Conservation (phyloP, 92 coral and sea anemone species). For the Scolanthus callimorphus region DNA sequence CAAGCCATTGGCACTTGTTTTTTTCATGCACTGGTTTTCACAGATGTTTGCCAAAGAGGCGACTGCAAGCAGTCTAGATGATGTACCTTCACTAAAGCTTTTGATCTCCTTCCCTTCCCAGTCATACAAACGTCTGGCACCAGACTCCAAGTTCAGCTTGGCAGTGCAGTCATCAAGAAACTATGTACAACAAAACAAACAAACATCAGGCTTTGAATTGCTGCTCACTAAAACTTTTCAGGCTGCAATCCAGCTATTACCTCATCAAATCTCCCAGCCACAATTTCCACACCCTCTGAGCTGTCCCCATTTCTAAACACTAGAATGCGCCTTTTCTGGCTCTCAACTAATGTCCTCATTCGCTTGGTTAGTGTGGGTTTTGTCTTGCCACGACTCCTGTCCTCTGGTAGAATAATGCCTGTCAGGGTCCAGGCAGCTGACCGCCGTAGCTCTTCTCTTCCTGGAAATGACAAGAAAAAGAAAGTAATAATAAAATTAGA, state of each 20-base stretch:
- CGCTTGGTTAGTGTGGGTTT: conserved; percentile 79
- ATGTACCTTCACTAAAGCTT: conserved; percentile 91
- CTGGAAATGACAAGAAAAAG: conserved; percentile 18
- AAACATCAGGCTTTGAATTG: too few species aligned
- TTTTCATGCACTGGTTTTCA: too few species aligned
- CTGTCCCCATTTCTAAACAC: conserved; percentile 89
- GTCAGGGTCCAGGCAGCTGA: conserved; percentile 89
- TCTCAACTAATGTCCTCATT: conserved; percentile 90
- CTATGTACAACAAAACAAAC: conserved; percentile 27
- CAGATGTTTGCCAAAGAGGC: too few species aligned
- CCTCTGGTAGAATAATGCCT: conserved; percentile 92
- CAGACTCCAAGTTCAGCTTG: conserved; percentile 77
- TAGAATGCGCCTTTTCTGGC: conserved; percentile 86
- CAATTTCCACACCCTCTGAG: conserved; percentile 84
- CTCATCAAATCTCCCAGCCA: conserved; percentile 97
- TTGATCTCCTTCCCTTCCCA: conserved; percentile 94
- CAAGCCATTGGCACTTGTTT: too few species aligned
- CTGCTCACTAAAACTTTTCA: too few species aligned
- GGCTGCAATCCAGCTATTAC: too few species aligned
- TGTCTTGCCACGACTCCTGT: conserved; percentile 81
- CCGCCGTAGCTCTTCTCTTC: conserved; percentile 85
- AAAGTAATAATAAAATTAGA: too few species aligned
- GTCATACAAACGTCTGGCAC: conserved; percentile 84
- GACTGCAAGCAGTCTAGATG: too few species aligned
- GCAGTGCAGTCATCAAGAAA: conserved; percentile 94